phyloP scores from a whole-genome alignment of 1,140 invertebrate species.

The Drosophila willistoni region DNA sequence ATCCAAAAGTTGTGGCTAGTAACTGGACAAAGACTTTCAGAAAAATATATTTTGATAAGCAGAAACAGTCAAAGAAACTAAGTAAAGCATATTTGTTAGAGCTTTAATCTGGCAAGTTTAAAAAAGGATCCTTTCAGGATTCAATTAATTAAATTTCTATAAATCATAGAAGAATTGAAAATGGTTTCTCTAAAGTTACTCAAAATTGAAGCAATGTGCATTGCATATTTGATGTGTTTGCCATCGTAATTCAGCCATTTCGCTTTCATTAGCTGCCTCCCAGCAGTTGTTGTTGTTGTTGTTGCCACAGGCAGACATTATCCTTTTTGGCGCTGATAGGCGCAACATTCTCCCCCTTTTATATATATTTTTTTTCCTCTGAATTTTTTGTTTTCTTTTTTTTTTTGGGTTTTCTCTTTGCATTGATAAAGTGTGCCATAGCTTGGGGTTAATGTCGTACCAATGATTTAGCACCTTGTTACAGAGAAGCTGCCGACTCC shows the following conservation, averaged over 20 bases:
- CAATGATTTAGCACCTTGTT: conserved; percentile 83
- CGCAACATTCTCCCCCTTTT: conserved; percentile 46
- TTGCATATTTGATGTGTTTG: conserved; percentile 18
- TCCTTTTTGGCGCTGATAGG: conserved; percentile 77
- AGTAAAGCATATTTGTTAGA: too few species aligned
- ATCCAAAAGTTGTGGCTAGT: too few species aligned
- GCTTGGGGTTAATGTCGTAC: conserved; percentile 82
- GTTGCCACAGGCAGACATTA: conserved; percentile 58
- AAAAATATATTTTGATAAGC: too few species aligned
- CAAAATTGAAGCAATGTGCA: too few species aligned
- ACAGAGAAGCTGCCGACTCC: conserved; percentile 45
- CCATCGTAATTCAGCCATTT: conserved; percentile 75
- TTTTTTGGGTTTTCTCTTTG: conserved; percentile 33
- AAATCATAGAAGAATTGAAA: too few species aligned
- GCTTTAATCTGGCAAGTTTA: too few species aligned
- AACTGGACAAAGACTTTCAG: too few species aligned
- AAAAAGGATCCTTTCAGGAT: too few species aligned
- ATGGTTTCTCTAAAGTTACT: too few species aligned
- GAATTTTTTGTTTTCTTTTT: conserved; percentile 49
- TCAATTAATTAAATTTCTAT: too few species aligned
- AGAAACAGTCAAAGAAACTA: too few species aligned
- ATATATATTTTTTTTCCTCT: too few species aligned
- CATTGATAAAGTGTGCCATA: conserved; percentile 83
- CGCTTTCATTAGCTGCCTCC: conserved; percentile 74
- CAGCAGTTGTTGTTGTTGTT: conserved; percentile 40